Base-by-base conservation (phyloP, 2,797 vertebrate genomes). In the Manis crassicaudata region DNA sequence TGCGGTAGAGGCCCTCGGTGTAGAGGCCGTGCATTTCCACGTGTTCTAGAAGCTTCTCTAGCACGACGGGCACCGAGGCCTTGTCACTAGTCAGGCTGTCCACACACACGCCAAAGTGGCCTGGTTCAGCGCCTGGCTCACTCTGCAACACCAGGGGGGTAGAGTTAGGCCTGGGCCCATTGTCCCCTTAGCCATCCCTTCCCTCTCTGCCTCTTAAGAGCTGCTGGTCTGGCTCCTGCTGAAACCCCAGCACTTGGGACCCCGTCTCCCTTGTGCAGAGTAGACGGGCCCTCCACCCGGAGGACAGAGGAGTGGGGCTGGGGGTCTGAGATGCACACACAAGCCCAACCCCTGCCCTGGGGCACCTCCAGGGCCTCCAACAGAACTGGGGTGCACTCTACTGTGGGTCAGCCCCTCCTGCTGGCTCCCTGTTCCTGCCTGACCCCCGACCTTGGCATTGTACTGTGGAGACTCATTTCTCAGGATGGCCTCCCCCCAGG, bases 1-100 rank as follows among this genome's bases (percentile, higher is more conserved):
- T 99, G 97, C 99, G 99, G 97, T 99, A 99, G 97, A 99, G 99
- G 96, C 99, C 99, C 97, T 99, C 99, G 0, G 99, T 99, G 98
- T 99, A 99, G 58, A 99, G 99, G 87, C 99, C 99, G 0, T 99
- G 99, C 99, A 99, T 99, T 98, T 99, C 99, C 97, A 99, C 99
- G 0, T 99, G 99, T 97, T 99, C 99, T 94, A 99, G 98, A 98
- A 99, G 97, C 97, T 99, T 99, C 98, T 99, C 99, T 98, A 99
- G 98, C 92, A 99, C 99, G n/a, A 99, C 16, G 0, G 99, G 99
- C 0, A 99, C 99, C 0, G 99, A 99, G 89, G 98, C 99, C 97
- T 99, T 99, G 9, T 99, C 99, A 0, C 95, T 99, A 88, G 99
- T 99, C 98, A 99, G 98, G 94, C 98, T 98, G 67, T 99, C 98